These are phyloP conservation scores for Ormyrus thymus DNA, from an alignment of 2,888 invertebrate species.

Conservation along the genomic window DNA sequence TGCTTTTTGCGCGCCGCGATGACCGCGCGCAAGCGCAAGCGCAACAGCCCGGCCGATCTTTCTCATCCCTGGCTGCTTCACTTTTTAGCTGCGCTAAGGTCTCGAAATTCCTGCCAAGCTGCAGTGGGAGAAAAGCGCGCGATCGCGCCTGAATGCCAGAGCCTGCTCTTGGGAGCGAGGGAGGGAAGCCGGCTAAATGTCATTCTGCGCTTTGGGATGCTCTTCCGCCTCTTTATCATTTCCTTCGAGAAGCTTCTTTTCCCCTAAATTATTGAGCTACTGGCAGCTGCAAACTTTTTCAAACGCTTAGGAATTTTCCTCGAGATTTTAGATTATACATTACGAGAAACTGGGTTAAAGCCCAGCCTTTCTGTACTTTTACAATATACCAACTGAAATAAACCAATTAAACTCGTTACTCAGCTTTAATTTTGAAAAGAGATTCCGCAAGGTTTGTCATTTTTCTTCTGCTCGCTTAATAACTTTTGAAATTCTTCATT, in stretches of 20 bases:
- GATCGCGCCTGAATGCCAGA: not conserved
- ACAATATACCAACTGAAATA: not conserved
- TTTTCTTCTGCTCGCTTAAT: not conserved
- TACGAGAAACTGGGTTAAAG: slow-evolving; percentile 29
- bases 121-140: not conserved
- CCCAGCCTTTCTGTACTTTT: not conserved
- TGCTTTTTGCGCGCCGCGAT: not conserved
- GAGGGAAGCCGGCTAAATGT: not conserved
- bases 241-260: not conserved
- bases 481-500: not conserved
- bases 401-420: slow-evolving; percentile 10
- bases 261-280: not conserved
- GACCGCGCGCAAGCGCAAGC: not conserved
- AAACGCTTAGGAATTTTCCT: no score
- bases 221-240: not conserved
- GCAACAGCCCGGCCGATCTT: slow-evolving; percentile 1
- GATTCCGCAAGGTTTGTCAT: not conserved
- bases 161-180: not conserved
- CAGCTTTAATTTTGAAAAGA: slow-evolving; percentile 5
- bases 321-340: slow-evolving; percentile 1
- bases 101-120: no score
- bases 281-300: no score
- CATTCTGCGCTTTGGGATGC: not conserved
- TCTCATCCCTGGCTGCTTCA: not conserved
- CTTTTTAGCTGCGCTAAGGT: not conserved